Evolutionary conservation across 1,140 invertebrate species (phyloP).

Genomic region (Cyrtorhinus lividipennis): DNA sequence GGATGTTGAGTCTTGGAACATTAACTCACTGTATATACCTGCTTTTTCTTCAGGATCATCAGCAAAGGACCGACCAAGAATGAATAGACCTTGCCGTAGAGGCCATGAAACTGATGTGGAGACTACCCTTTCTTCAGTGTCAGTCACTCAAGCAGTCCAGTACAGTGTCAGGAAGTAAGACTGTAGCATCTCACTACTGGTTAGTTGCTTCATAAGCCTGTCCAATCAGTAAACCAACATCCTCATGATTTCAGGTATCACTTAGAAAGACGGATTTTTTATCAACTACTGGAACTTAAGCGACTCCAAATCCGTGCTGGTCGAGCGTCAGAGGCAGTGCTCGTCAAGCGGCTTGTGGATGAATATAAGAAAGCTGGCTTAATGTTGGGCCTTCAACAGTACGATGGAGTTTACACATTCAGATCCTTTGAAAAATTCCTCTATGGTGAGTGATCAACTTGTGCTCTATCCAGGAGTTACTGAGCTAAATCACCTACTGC

Average conservation of each 20-base stretch:
- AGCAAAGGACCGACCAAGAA: neutral
- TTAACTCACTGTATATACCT: too few species aligned
- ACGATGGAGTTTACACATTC: conserved; percentile 57
- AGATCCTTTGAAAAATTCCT: conserved; percentile 83
- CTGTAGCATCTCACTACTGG: too few species aligned
- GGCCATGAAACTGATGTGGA: conserved; percentile 18
- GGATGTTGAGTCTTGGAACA: too few species aligned
- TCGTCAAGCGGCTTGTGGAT: conserved; percentile 71
- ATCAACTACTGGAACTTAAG: conserved; percentile 84
- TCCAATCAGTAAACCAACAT: too few species aligned
- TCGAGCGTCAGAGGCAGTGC: conserved; percentile 71
- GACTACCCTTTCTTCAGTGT: conserved; percentile 26
- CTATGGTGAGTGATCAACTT: conserved; percentile 49
- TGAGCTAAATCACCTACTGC: too few species aligned
- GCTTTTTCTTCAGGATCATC: too few species aligned
- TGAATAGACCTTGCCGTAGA: conserved; percentile 12
- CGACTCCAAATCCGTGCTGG: conserved; percentile 79
- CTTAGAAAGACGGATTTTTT: conserved; percentile 82
- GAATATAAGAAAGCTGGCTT: conserved; percentile 64
- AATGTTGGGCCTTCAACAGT: conserved; percentile 50
- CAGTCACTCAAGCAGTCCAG: conserved; percentile 36
- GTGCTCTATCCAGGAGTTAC: too few species aligned
- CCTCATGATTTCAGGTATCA: conserved; percentile 66
- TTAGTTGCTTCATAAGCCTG: too few species aligned
- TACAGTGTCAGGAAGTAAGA: conserved; percentile 34